These are phyloP conservation scores for Rhinatrema bivittatum DNA, from an alignment of 2,797 vertebrate genomes.

Conservation along the genomic window DNA sequence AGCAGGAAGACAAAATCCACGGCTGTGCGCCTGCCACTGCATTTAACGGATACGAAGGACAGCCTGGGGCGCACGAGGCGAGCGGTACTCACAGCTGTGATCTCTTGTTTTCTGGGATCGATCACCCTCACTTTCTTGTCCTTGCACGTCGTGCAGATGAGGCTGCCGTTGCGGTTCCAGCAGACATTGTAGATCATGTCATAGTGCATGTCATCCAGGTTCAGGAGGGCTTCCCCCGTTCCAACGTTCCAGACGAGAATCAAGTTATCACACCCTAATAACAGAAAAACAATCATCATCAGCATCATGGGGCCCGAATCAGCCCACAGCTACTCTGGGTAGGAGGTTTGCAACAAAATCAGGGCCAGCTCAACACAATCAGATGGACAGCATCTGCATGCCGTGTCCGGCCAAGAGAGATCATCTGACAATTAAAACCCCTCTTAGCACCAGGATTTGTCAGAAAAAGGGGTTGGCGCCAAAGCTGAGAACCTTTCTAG, in stretches of 20 bases:
- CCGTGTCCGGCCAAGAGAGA: too few relatives aligned
- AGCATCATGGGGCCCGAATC: neutral
- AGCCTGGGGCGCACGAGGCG: too few relatives aligned
- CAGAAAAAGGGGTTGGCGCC: too few relatives aligned
- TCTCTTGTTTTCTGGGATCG: conserved; percentile 79
- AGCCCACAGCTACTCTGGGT: neutral
- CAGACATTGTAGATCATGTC: conserved; percentile 86
- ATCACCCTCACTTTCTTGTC: conserved; percentile 91
- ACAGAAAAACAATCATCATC: neutral
- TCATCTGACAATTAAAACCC: too few relatives aligned
- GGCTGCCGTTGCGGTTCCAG: conserved; percentile 92
- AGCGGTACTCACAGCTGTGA: conserved; percentile 81
- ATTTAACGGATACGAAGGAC: too few relatives aligned
- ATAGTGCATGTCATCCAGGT: conserved; percentile 86
- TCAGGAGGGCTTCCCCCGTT: conserved; percentile 82
- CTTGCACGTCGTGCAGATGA: conserved; percentile 92
- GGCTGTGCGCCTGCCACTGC: too few relatives aligned
- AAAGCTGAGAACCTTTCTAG: too few relatives aligned
- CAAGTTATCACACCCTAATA: conserved; percentile 82
- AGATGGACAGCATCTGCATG: too few relatives aligned
- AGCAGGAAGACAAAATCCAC: too few relatives aligned
- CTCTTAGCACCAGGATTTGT: too few relatives aligned
- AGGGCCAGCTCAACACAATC: too few relatives aligned
- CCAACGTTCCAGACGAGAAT: conserved; percentile 95
- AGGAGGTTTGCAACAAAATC: too few relatives aligned